Conservation (phyloP, 2,888 invertebrate species). For the Cephus pygmeus region DNA sequence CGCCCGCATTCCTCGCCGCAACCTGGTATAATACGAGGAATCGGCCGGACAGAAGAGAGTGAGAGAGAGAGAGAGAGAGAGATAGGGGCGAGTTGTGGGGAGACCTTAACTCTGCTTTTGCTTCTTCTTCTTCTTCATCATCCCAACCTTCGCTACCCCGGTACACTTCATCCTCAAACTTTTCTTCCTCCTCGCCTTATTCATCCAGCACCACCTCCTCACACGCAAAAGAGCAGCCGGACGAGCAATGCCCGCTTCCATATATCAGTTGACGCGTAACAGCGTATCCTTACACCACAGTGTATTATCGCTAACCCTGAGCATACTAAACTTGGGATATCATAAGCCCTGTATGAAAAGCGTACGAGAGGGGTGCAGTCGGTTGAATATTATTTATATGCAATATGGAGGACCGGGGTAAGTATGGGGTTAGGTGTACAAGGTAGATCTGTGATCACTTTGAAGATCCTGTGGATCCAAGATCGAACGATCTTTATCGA, state of each 20-base stretch:
- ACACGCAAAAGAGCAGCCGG: not conserved
- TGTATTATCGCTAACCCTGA: not conserved
- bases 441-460: not conserved
- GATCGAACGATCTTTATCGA: too few species aligned
- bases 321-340: not conserved
- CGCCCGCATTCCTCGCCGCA: slow-evolving; percentile 65
- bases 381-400: not conserved
- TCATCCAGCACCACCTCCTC: not conserved
- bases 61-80: slow-evolving; percentile 19
- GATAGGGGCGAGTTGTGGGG: not conserved
- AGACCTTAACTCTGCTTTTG: slow-evolving; percentile 6
- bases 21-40: slow-evolving; percentile 66
- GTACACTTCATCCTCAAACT: not conserved
- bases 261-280: not conserved
- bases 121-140: slow-evolving; percentile 5
- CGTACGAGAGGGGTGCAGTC: not conserved
- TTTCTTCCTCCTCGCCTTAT: not conserved
- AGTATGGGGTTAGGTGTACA: too few species aligned
- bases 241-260: not conserved
- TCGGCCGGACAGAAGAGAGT: slow-evolving; percentile 40
- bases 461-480: not conserved
- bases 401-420: too few species aligned
- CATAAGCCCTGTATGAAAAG: not conserved
- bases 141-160: not conserved
- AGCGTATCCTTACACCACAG: not conserved